These are phyloP conservation scores for Iguana delicatissima DNA, from an alignment of 2,797 vertebrate species.

Conservation along the genomic window DNA sequence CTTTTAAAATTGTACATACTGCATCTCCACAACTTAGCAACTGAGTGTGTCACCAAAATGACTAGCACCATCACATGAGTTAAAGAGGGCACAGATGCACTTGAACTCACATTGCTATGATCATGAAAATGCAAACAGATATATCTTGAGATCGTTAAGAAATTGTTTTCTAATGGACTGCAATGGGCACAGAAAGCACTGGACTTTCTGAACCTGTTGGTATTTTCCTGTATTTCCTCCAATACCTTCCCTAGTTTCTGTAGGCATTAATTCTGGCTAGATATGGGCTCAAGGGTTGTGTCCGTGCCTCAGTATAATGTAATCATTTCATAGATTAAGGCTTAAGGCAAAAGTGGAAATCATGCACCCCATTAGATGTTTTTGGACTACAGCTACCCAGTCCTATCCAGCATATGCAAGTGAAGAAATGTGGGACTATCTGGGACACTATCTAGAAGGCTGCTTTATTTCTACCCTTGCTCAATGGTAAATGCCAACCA, in stretches of 20 bases:
- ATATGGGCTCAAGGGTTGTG: neutral
- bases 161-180: neutral
- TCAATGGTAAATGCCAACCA: too few species aligned
- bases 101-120: neutral
- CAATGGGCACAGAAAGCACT: neutral
- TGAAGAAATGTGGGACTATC: too few species aligned
- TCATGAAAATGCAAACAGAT: neutral
- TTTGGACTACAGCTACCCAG: neutral
- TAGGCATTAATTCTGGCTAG: neutral
- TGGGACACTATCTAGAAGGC: too few species aligned
- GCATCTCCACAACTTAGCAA: conserved; percentile 42
- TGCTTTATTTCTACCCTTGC: too few species aligned
- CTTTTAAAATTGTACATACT: conserved; percentile 54
- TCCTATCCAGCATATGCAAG: too few species aligned
- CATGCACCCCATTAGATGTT: neutral
- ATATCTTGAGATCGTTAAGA: neutral
- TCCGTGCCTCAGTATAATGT: too few species aligned
- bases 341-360: neutral
- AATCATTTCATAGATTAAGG: neutral
- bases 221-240: neutral
- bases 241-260: neutral
- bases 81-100: neutral
- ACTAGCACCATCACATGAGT: neutral
- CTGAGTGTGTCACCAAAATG: conserved; percentile 47
- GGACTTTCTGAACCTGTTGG: neutral